These are phyloP conservation scores for Prochilodus magdalenae DNA, from an alignment of 2,113 vertebrate genomes.

Conservation along the genomic window DNA sequence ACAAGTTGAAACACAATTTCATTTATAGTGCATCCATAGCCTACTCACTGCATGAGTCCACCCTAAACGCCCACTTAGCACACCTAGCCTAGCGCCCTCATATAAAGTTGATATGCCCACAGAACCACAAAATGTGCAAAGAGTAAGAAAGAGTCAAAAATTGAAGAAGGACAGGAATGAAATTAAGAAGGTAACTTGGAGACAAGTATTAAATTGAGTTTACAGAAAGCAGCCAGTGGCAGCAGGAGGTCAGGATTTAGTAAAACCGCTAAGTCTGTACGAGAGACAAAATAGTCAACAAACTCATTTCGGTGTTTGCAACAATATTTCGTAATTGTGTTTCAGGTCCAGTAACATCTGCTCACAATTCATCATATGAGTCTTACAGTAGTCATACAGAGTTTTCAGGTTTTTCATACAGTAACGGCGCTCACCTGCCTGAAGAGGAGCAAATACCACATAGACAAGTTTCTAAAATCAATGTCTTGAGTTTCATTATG, in stretches of 20 bases:
- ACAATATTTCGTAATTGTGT: background rate
- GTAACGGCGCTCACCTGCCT: background rate
- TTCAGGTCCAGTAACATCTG: slow-evolving; percentile 6
- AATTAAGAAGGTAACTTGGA: no score
- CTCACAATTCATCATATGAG: background rate
- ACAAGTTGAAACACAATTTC: no score
- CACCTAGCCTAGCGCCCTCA: no score
- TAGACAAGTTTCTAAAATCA: background rate
- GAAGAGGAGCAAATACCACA: background rate
- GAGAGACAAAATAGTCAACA: background rate
- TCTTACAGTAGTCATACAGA: background rate
- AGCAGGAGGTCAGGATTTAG: background rate
- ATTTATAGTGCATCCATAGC: no score
- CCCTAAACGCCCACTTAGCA: no score
- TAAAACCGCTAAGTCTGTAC: background rate
- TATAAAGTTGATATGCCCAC: no score
- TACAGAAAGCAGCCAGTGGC: no score
- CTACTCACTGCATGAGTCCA: no score
- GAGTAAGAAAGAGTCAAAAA: no score
- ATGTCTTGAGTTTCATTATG: slow-evolving; percentile 4
- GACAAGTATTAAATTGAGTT: no score
- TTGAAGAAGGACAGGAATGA: no score
- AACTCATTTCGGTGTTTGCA: background rate
- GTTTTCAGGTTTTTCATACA: background rate
- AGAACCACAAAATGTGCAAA: no score